Percentiles rank a stretch among this genome's conserved stretches.
Conservation (phyloP, 2,888 invertebrate species). For the Synergus gifuensis region DNA sequence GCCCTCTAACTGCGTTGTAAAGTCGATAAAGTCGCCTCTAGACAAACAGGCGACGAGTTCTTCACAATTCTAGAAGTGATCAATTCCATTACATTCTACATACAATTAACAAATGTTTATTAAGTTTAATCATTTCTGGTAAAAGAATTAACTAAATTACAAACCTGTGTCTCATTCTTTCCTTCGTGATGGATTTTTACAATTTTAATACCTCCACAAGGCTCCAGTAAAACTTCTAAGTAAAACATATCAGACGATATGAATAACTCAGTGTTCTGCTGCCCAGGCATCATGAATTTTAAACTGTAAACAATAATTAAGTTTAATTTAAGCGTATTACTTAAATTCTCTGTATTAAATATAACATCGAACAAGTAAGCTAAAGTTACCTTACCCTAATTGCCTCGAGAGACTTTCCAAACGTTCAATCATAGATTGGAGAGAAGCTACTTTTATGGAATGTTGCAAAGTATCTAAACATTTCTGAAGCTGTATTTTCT, state of each 20-base stretch:
- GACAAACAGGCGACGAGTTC: slow-evolving; percentile 92
- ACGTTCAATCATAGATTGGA: slow-evolving; percentile 94
- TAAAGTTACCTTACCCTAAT: slow-evolving; percentile 82
- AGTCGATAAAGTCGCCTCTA: slow-evolving; percentile 93
- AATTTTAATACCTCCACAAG: slow-evolving; percentile 91
- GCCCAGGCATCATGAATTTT: slow-evolving; percentile 92
- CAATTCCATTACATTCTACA: background rate
- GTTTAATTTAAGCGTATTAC: background rate
- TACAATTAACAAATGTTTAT: background rate
- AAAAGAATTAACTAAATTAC: slow-evolving; percentile 6
- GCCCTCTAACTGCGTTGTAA: slow-evolving; percentile 94
- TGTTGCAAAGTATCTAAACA: slow-evolving; percentile 95
- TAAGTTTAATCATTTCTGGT: background rate
- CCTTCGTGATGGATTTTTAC: slow-evolving; percentile 96
- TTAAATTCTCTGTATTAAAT: background rate
- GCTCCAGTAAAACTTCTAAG: slow-evolving; percentile 92
- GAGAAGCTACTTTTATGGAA: slow-evolving; percentile 94
- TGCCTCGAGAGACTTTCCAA: slow-evolving; percentile 94
- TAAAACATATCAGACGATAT: slow-evolving; percentile 98
- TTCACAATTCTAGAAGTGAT: slow-evolving; percentile 88
- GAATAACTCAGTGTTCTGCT: slow-evolving; percentile 89
- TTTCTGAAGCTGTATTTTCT: slow-evolving; percentile 91
- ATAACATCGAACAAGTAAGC: slow-evolving; percentile 12
- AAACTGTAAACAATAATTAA: slow-evolving; percentile 79
- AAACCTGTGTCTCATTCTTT: slow-evolving; percentile 81